These are phyloP conservation scores for Melanargia galathea DNA, from an alignment of 2,888 invertebrate genomes.

Conservation along the genomic window DNA sequence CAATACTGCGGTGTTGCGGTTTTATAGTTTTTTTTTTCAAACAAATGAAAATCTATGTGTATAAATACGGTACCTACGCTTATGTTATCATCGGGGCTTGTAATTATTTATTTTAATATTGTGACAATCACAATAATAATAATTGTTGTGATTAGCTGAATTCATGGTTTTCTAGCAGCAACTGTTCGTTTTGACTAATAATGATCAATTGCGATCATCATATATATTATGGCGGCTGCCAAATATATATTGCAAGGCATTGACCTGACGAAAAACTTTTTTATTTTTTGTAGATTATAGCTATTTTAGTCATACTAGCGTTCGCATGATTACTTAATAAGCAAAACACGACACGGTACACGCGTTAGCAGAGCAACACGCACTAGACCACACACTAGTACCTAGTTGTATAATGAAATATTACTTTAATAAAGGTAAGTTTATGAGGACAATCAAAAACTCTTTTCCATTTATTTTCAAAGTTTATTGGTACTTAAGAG, in stretches of 20 bases:
- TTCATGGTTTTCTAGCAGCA: no score
- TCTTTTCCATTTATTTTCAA: neutral
- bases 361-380: neutral
- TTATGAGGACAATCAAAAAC: neutral
- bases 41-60: no score
- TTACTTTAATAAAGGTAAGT: neutral
- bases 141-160: no score
- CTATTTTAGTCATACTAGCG: neutral
- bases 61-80: no score
- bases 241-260: neutral
- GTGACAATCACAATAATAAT: no score
- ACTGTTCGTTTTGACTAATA: no score
- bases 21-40: no score
- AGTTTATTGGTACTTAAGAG: neutral
- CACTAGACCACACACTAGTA: neutral
- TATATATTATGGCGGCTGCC: neutral
- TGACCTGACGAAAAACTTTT: neutral
- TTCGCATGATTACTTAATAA: constrained; percentile 13
- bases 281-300: neutral
- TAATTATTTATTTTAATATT: no score
- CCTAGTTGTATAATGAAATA: neutral
- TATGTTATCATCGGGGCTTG: no score
- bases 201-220: no score
- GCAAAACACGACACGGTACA: constrained; percentile 3
- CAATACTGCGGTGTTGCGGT: no score